Evolutionary conservation across 1,140 invertebrate genomes (phyloP).

Genomic region (Drosophila burlai): DNA sequence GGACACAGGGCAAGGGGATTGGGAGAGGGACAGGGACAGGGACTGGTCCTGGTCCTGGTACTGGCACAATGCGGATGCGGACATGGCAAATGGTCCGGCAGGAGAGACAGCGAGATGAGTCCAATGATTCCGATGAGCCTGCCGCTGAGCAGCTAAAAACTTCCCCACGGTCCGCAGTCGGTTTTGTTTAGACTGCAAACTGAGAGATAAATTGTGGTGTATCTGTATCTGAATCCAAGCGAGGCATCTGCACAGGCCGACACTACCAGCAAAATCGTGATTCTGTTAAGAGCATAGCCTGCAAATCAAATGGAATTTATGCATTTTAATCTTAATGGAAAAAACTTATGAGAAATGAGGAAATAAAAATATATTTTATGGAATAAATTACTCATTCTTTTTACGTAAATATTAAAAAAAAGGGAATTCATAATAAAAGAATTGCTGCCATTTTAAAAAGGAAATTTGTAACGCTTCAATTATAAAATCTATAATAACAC

Average conservation of each 20-base stretch:
- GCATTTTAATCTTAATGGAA: neutral
- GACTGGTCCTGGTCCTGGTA: neutral
- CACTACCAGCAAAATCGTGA: conserved; percentile 17
- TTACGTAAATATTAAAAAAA: no score
- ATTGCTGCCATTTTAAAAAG: no score
- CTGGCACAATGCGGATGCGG: conserved; percentile 59
- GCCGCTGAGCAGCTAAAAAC: conserved; percentile 63
- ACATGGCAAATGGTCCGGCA: conserved; percentile 74
- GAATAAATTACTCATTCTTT: neutral
- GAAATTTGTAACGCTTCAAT: no score
- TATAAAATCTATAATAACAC: no score
- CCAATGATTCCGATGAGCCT: conserved; percentile 65
- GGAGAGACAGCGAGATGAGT: conserved; percentile 59
- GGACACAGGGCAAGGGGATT: neutral
- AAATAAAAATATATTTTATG: neutral
- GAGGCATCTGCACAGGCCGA: conserved; percentile 43
- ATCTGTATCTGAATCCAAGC: conserved; percentile 75
- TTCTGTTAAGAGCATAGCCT: neutral
- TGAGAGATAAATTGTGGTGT: conserved; percentile 81
- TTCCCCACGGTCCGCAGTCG: conserved; percentile 56
- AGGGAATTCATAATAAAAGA: no score
- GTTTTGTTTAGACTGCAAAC: conserved; percentile 83
- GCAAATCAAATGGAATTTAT: conserved; percentile 7
- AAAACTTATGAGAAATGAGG: neutral
- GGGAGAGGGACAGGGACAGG: neutral